Conservation (phyloP, 2,113 vertebrate species). For the Carollia perspicillata region DNA sequence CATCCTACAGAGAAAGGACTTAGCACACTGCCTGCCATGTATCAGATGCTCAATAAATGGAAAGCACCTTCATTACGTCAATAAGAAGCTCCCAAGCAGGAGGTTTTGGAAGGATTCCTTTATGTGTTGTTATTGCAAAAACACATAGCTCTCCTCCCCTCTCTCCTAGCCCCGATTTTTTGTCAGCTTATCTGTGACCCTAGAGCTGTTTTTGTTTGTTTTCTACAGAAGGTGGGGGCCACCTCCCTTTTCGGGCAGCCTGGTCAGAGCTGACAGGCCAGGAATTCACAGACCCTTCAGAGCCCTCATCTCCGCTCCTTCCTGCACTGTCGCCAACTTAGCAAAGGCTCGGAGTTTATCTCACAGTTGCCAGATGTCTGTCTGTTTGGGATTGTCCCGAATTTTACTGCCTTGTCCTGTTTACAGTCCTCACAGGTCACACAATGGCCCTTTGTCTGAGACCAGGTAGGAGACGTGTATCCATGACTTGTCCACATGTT, state of each 20-base stretch:
- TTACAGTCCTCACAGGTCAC: background rate
- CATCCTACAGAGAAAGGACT: background rate
- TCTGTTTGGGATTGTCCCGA: slow-evolving; percentile 1
- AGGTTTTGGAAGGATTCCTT: background rate
- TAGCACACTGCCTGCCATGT: background rate
- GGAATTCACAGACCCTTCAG: slow-evolving; percentile 25
- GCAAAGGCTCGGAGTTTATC: slow-evolving; percentile 47
- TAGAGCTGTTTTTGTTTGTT: background rate
- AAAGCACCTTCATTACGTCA: background rate
- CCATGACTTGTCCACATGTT: background rate
- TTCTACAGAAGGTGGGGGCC: background rate
- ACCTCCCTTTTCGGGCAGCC: background rate
- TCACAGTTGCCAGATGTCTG: slow-evolving; percentile 29
- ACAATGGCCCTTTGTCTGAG: background rate
- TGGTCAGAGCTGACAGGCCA: background rate
- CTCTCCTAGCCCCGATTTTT: background rate
- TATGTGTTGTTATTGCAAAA: background rate
- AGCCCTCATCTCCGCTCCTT: background rate
- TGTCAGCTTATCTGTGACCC: background rate
- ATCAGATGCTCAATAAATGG: background rate
- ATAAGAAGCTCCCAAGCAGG: background rate
- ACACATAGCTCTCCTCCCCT: background rate
- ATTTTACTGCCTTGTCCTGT: slow-evolving; percentile 63
- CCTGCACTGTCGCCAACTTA: background rate
- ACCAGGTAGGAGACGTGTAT: background rate